Base-by-base conservation (phyloP, 2,888 invertebrate species). In the Leptopilina drosophilae region DNA sequence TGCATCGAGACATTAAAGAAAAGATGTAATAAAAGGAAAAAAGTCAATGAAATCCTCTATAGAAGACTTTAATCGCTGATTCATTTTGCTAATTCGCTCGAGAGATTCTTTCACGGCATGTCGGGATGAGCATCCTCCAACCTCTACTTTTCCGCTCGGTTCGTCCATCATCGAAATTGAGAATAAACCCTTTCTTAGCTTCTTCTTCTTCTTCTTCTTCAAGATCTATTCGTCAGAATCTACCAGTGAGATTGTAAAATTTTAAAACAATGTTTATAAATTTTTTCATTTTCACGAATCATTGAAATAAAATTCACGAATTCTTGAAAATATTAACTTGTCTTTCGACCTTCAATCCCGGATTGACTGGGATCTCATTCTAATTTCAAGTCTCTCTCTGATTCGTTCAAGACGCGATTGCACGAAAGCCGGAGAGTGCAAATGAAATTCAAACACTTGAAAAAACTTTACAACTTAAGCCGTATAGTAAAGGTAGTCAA, bases 131-230 rank as follows among this genome's bases (percentile, higher is more conserved):
- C 59, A 78, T 80, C 81, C 76, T 67, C 75, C 78, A 79, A 66
- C 78, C 77, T 69, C 75, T 77, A 78, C 76, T 46, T 78, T 80
- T 82, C 77, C 77, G 76, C 79, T 69, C 69, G 78, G 77, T 82
- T 87, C 88, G 87, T 87, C 87, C 87, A 90, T 89, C 90, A 89
- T 89, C 87, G 84, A 87, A 89, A 90, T 90, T 88, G 88, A 88
- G 88, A 87, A 88, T 90, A 90, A 90, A 89, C 86, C 86, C 82
- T 20, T 20, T 20, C 20, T 20, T 20, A 20, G 20, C 20, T 20
- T 20, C 20, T 20, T 20, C 20, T 1, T 20, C 20, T 1, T 0
- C 20, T 20, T 20, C 20, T 20, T 20, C 20, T 1, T 20, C 20
- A 20, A 20, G 20, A 20, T 20, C 20, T 20, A 20, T 20, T 20